Conservation (phyloP, 2,797 vertebrate genomes). For the Microchirus variegatus region DNA sequence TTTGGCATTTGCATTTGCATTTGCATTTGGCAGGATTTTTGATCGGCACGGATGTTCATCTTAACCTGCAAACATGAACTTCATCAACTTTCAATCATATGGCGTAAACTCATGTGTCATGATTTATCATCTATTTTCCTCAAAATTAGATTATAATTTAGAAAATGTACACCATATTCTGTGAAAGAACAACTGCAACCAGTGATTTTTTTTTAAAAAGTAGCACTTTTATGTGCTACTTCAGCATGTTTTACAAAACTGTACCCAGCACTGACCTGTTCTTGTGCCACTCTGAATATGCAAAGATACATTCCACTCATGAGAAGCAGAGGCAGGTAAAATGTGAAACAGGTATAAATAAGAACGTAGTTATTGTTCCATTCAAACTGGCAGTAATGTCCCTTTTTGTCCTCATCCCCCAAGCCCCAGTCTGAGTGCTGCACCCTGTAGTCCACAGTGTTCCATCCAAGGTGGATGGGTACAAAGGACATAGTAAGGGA, state of each 20-base stretch:
- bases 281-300: slow-evolving; percentile 90
- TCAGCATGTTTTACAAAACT: slow-evolving; percentile 4
- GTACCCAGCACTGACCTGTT: slow-evolving; percentile 79
- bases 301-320: slow-evolving; percentile 93
- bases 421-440: slow-evolving; percentile 78
- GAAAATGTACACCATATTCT: no score
- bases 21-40: no score
- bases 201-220: no score
- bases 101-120: no score
- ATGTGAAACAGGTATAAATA: slow-evolving; percentile 83
- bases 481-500: slow-evolving; percentile 90
- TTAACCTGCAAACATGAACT: no score
- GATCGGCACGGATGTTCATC: no score
- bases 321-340: slow-evolving; percentile 91
- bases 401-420: slow-evolving; percentile 50
- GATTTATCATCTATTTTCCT: no score
- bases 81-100: no score
- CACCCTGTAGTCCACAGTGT: slow-evolving; percentile 81
- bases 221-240: no score
- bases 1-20: no score
- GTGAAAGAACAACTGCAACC: no score
- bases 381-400: slow-evolving; percentile 82
- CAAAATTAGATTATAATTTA: no score
- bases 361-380: slow-evolving; percentile 88
- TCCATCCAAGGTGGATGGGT: slow-evolving; percentile 93